Percentiles rank a stretch among this genome's conserved stretches.
Conservation (phyloP, 2,797 vertebrate species). For the Gadopsis marmoratus region DNA sequence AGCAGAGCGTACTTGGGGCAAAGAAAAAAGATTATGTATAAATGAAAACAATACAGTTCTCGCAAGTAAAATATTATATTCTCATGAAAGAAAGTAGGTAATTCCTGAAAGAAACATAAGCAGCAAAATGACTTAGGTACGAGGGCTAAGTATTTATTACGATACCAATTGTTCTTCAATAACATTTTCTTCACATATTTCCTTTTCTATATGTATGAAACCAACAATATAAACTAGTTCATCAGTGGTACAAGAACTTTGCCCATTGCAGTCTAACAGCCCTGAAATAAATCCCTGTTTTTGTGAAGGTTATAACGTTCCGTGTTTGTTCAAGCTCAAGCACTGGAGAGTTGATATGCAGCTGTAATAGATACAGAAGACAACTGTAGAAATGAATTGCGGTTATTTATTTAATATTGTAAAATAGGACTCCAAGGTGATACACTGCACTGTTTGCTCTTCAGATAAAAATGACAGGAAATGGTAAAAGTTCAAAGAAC, state of each 20-base stretch:
- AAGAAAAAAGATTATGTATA: background rate
- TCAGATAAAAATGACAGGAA: conserved; percentile 2
- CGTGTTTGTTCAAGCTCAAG: background rate
- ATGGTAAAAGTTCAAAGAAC: background rate
- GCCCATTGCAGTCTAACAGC: background rate
- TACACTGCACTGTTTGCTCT: background rate
- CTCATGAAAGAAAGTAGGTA: background rate
- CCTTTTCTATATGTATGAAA: background rate
- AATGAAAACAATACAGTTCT: background rate
- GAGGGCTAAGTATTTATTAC: background rate
- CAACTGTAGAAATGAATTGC: background rate
- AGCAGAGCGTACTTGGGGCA: too few relatives aligned
- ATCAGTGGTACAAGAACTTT: background rate
- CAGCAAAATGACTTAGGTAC: background rate
- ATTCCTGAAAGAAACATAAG: background rate
- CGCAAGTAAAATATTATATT: background rate
- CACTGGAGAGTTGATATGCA: background rate
- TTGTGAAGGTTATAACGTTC: background rate
- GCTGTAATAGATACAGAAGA: background rate
- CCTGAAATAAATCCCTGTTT: background rate
- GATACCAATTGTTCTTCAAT: background rate
- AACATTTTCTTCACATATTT: background rate
- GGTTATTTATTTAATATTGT: background rate
- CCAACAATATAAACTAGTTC: background rate
- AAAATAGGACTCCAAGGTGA: background rate